A percentile compares a stretch with the other conserved stretches of the same genome.
phyloP scores from a whole-genome alignment of 2,888 invertebrate species.

The Drosophila siamana region DNA sequence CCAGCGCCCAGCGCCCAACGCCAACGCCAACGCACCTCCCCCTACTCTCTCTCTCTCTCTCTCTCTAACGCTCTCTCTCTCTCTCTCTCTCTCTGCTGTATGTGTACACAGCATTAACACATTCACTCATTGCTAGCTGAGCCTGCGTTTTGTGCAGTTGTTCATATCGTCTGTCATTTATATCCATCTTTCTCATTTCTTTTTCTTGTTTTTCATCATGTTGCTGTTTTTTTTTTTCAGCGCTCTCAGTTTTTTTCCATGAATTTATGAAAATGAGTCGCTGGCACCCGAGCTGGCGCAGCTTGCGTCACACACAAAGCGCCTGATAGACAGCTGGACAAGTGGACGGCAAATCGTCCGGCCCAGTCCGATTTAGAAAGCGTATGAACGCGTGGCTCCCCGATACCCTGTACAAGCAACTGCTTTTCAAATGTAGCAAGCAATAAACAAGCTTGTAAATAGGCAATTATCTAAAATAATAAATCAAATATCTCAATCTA shows the following conservation, averaged over 20 bases:
- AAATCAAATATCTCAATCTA: neutral
- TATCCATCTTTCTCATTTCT: slow-evolving; percentile 48
- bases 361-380: slow-evolving; percentile 29
- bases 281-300: slow-evolving; percentile 41
- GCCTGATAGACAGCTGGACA: slow-evolving; percentile 28
- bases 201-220: no score
- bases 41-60: neutral
- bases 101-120: slow-evolving; percentile 75
- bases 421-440: no score
- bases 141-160: slow-evolving; percentile 73
- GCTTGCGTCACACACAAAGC: slow-evolving; percentile 62
- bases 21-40: slow-evolving; percentile 10
- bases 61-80: slow-evolving; percentile 1
- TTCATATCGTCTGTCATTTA: slow-evolving; percentile 70
- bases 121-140: slow-evolving; percentile 66
- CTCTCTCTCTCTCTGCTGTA: slow-evolving; percentile 17
- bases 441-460: no score
- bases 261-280: slow-evolving; percentile 81
- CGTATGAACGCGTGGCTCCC: neutral
- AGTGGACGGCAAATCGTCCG: slow-evolving; percentile 14
- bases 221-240: no score
- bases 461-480: no score
- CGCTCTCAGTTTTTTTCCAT: slow-evolving; percentile 41
- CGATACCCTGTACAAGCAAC: slow-evolving; percentile 22
- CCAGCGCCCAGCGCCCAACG: slow-evolving; percentile 19